Percentiles rank a stretch among this genome's conserved stretches.
These are phyloP conservation scores for Zosterops borbonicus DNA, from an alignment of 2,113 vertebrate genomes.

Conservation along the genomic window DNA sequence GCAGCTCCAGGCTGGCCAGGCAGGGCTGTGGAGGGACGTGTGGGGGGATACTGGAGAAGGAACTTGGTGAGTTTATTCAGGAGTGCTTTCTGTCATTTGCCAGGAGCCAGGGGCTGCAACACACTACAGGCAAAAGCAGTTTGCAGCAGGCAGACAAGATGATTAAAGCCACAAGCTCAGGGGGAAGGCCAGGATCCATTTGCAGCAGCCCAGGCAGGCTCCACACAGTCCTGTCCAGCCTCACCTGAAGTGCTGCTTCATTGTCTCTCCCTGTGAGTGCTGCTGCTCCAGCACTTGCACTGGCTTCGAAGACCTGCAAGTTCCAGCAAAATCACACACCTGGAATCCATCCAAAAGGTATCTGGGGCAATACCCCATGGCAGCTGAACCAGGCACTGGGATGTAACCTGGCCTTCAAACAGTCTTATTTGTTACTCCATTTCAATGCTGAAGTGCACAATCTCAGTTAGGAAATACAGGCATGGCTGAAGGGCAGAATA, in stretches of 20 bases:
- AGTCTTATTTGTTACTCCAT: not conserved
- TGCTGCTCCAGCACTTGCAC: not conserved
- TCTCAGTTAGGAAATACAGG: not conserved
- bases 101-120: not conserved
- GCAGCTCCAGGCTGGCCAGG: not conserved
- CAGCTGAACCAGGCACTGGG: not conserved
- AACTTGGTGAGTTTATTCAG: not conserved
- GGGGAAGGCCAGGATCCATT: not conserved
- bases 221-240: fast-evolving
- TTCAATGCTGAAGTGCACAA: not conserved
- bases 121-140: not conserved
- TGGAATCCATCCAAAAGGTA: not conserved
- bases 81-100: not conserved
- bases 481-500: not conserved
- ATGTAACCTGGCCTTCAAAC: not conserved
- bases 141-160: not conserved
- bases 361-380: not conserved
- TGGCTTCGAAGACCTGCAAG: not conserved
- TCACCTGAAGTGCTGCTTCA: not conserved
- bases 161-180: not conserved
- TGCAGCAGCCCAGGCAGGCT: not conserved
- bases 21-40: not conserved
- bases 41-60: not conserved
- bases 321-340: not conserved
- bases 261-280: fast-evolving